Evolutionary conservation across 2,888 invertebrate species (phyloP), one percentile per base, ranked within the genome.

Genomic region (Drosophila nr. fundita): DNA sequence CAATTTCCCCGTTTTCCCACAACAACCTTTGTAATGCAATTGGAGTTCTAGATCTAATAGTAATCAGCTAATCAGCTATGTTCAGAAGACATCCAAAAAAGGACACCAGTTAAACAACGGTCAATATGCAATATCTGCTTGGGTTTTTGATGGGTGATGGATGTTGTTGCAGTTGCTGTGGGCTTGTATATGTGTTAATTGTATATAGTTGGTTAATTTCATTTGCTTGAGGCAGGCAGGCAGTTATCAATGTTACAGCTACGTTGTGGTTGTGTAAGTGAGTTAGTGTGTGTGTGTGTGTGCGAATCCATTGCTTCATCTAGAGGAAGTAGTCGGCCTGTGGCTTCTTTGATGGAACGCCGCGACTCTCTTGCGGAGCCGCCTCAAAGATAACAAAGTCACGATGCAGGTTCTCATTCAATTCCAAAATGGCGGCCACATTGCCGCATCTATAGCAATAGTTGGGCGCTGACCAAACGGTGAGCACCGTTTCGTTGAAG

Each of bases 351-450:
- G 98, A 97, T 60, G 99, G 99, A 85, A 98, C 97, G 49, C 98
- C 99, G 90, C 99, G 94, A 73, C 97, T 97, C 93, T 99, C 99
- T 93, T 98, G 99, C 49, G 99, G 99, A 11, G 99, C 99, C 53
- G 99, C 99, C 94, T 99, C 99, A 94, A 99, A 99, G 94, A 99
- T 99, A 83, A 99, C 99, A 93, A 99, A 99, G 92, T 99, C 99
- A 91, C 98, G 96, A 93, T 98, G 98, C 74, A 99, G 95, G 92
- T 98, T 97, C 94, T 99, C 99, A 92, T 99, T 99, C 83, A 99
- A 94, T 95, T 99, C 99, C 94, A 99, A 94, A 92, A 99, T 99
- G 42, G 99, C 99, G 42, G 99, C 99, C 66, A 99, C 99, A 93
- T 99, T 99, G 60, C 99, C 99, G 94, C 99, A 99, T 93, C 99